Conservation (phyloP, 2,888 invertebrate species). For the Dicranocentrus wangi region DNA sequence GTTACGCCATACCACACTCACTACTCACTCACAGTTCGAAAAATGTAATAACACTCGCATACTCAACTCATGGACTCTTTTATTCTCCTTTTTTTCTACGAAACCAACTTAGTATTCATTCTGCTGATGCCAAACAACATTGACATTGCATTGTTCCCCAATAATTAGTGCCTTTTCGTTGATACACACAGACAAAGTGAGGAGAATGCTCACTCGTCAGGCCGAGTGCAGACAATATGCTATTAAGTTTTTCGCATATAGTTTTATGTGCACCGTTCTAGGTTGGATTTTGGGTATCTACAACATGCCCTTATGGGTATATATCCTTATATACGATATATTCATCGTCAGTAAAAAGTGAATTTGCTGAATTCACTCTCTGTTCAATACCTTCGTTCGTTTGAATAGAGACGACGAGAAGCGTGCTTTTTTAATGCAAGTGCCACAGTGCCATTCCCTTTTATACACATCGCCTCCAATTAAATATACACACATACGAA, state of each 20-base stretch:
- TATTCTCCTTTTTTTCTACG: slow-evolving; percentile 11
- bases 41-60: slow-evolving; percentile 11
- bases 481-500: too few species aligned
- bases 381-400: neutral
- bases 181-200: slow-evolving; percentile 27
- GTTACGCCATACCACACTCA: slow-evolving; percentile 31
- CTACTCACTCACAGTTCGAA: slow-evolving; percentile 18
- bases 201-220: slow-evolving; percentile 18
- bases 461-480: too few species aligned
- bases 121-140: slow-evolving; percentile 60
- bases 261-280: neutral
- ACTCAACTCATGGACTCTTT: slow-evolving; percentile 4
- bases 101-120: slow-evolving; percentile 23
- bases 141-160: slow-evolving; percentile 69
- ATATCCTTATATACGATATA: neutral
- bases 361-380: neutral
- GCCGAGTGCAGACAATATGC: slow-evolving; percentile 8
- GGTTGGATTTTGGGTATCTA: neutral
- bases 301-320: neutral
- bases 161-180: slow-evolving; percentile 61
- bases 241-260: neutral
- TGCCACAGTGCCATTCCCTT: neutral
- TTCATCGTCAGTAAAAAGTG: neutral
- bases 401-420: neutral
- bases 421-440: slow-evolving; percentile 4